Conservation (phyloP, 2,888 invertebrate species). For the Cryptus viduatorius region DNA sequence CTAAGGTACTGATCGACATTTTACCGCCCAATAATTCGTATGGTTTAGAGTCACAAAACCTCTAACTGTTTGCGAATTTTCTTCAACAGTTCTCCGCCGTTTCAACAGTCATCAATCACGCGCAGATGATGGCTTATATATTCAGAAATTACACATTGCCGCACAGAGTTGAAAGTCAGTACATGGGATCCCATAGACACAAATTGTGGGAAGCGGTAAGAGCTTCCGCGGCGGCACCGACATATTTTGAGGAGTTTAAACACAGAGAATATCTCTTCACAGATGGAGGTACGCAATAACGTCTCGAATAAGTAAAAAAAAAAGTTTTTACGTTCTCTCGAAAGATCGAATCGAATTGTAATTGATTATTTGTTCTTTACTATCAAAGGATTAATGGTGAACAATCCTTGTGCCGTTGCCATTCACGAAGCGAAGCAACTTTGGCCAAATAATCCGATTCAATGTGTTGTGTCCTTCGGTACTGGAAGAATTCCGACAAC, state of each 20-base stretch:
- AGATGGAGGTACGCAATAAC: conserved; percentile 86
- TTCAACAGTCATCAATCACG: conserved; percentile 92
- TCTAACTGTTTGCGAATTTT: conserved; percentile 7
- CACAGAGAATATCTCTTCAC: conserved; percentile 88
- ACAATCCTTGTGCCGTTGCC: conserved; percentile 95
- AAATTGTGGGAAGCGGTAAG: conserved; percentile 93
- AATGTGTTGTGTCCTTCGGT: conserved; percentile 94
- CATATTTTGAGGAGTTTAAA: conserved; percentile 94
- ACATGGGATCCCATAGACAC: conserved; percentile 90
- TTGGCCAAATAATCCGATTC: conserved; percentile 91
- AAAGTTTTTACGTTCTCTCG: background rate
- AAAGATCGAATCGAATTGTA: background rate
- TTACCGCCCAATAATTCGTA: too few species aligned
- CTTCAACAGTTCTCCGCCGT: conserved; percentile 89
- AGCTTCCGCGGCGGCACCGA: conserved; percentile 96
- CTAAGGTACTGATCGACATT: conserved; percentile 85
- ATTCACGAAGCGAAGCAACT: conserved; percentile 94
- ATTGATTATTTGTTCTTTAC: background rate
- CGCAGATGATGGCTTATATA: conserved; percentile 90
- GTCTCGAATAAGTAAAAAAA: background rate
- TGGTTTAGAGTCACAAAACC: background rate
- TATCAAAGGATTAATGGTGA: conserved; percentile 91
- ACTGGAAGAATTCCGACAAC: conserved; percentile 88
- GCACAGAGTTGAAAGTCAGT: conserved; percentile 89
- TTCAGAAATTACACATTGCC: conserved; percentile 94